Evolutionary conservation across 1,140 invertebrate genomes (phyloP), one percentile per base, ranked within the genome.

Genomic region (Pemphigus obesinymphae): DNA sequence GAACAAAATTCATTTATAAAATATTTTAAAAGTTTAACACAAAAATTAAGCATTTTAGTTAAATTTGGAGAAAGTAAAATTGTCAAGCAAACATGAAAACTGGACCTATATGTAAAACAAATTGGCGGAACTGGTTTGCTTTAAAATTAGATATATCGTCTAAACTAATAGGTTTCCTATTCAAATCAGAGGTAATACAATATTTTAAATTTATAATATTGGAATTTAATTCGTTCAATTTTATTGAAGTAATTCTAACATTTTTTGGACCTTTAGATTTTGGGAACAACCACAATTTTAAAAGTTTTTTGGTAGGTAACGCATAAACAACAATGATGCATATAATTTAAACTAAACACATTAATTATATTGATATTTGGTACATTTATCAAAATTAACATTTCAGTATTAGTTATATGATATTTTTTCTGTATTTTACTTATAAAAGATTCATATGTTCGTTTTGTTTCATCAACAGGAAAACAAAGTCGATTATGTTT

Each of bases 251-350:
- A 8, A 45, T 45, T 45, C 20, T 5, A 50, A 50, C n/a, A n/a
- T 50, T n/a, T 50, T 50, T 50, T 50, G 48, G 6, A 50, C 48
- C 48, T 50, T 50, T 50, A 50, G 4, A 50, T n/a, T 45, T 45
- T 45, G 7, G 15, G 43, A 45, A 45, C 7, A 85, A 84, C 85
- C 85, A 86, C 50, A 83, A 78, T 55, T 58, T 53, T 13, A 88
- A 68, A 29, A 88, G 55, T 83, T 85, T 86, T 85, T 84, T 85
- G n/a, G n/a, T n/a, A n/a, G 48, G 85, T 85, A 11, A 88, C 87
- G 13, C 87, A 87, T 37, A 88, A 68, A 83, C 86, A 83, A 26
- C 37, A 29, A 4, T 50, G 31, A 75, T 75, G 48, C 72, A 75
- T 75, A 50, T 75, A 75, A 26, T 88, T 87, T 20, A 86, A 82